phyloP scores from a whole-genome alignment of 2,113 vertebrate species.

The Petromus typicus region DNA sequence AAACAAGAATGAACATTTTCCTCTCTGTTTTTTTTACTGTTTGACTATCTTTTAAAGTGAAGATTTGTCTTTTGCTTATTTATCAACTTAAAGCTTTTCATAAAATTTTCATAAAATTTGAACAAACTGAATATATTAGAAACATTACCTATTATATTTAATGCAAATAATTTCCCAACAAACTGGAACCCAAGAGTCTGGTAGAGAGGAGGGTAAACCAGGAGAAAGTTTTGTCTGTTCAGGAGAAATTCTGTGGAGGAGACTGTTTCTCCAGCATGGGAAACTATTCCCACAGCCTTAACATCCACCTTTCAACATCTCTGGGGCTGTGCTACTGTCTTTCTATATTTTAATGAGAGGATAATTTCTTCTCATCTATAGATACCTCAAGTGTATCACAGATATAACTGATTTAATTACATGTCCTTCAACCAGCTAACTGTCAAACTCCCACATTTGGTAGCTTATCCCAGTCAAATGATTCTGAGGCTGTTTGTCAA shows the following conservation, averaged over 20 bases:
- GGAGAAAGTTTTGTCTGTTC: background rate
- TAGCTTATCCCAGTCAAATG: background rate
- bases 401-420: background rate
- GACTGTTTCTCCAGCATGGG: background rate
- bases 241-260: background rate
- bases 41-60: background rate
- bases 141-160: constrained; percentile 40
- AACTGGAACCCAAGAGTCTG: background rate
- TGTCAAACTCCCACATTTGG: background rate
- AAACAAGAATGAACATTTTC: background rate
- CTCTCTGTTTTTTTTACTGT: constrained; percentile 1
- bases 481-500: background rate
- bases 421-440: background rate
- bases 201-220: background rate
- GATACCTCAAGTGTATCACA: background rate
- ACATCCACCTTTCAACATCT: background rate
- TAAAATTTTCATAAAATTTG: constrained; percentile 45
- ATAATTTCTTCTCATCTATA: background rate
- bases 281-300: background rate
- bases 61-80: constrained; percentile 41
- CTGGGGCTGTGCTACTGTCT: background rate
- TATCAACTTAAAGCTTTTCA: constrained; percentile 51
- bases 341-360: background rate
- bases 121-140: constrained; percentile 24
- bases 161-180: constrained; percentile 46